Base-by-base conservation (phyloP, 2,797 vertebrate genomes). In the Macropodus opercularis region DNA sequence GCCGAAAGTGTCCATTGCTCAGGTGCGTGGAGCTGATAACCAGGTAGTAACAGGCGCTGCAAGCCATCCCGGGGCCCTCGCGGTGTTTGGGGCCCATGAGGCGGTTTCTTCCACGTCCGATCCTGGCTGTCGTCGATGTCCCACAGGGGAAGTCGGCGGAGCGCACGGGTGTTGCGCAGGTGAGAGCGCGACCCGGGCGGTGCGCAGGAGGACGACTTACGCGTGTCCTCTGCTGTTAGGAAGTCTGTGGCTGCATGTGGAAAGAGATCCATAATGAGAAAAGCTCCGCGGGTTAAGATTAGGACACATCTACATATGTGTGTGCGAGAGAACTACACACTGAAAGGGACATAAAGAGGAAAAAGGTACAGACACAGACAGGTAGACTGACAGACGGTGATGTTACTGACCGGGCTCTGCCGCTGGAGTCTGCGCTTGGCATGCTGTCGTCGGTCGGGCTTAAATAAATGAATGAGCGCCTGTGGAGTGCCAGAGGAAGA, bases 11-110 rank as follows among this genome's bases (percentile, higher is more conserved):
- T 72, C 97, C 97, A 80, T 98, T 98, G 93, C 94, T 95, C 86
- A 98, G 95, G 87, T 98, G 97, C 75, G 96, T 96, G 63, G 96
- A 98, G 92, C 97, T 98, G 94, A 98, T 98, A 75, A 98, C 95
- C 92, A 98, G 93, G 91, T 98, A 98, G 77, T 94, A 94, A 86
- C 97, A 98, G 84, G 96, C 94, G 59, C 93, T 93, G 92, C 97
- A 98, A 91, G 96, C 95, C 97, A 98, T 98, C 81, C 79, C 77
- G 26, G 63, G 42, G 52, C 44, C 44, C 52, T 82, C 79, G 0
- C 71, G 73, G 44, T 64, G 73, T 63, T 75, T 54, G n/a, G 80
- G 63, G 74, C 69, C 70, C 85, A 83, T 76, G 14, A 8, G 48
- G 26, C 9, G 15, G 34, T 57, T 22, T 44, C 19, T 13, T 53